These are phyloP conservation scores for Oeneis ivallda DNA, from an alignment of 2,888 invertebrate genomes.

Conservation along the genomic window DNA sequence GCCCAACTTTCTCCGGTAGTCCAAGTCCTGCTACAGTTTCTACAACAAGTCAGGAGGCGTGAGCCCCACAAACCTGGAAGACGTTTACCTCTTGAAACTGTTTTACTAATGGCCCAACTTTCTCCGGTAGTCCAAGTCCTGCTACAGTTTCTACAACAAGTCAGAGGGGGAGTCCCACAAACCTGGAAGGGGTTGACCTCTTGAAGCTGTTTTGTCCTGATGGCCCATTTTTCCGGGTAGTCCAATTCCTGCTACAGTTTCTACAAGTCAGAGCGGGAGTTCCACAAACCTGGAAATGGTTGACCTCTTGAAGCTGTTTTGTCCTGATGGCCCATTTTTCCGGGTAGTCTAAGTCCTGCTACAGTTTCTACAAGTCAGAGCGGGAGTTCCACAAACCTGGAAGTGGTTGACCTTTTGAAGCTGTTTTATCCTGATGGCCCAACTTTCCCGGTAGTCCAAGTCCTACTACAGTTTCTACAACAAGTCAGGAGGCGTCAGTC, in stretches of 20 bases:
- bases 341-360: not conserved
- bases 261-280: not conserved
- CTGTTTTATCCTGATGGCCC: too few species aligned
- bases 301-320: not conserved
- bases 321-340: not conserved
- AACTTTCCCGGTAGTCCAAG: too few species aligned
- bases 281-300: constrained; percentile 63
- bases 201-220: not conserved
- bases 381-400: too few species aligned
- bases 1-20: not conserved
- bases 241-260: constrained; percentile 1
- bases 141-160: not conserved
- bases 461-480: not conserved
- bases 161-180: constrained; percentile 45
- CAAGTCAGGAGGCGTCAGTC: constrained; percentile 2
- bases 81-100: not conserved
- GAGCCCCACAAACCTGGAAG: constrained; percentile 63
- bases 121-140: not conserved
- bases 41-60: not conserved
- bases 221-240: not conserved
- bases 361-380: constrained; percentile 5
- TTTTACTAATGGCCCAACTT: not conserved
- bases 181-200: constrained; percentile 54
- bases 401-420: not conserved
- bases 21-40: not conserved